A percentile compares a stretch with the other conserved stretches of the same genome.
phyloP scores from a whole-genome alignment of 2,113 vertebrate genomes.

The Tylochromis polylepis region DNA sequence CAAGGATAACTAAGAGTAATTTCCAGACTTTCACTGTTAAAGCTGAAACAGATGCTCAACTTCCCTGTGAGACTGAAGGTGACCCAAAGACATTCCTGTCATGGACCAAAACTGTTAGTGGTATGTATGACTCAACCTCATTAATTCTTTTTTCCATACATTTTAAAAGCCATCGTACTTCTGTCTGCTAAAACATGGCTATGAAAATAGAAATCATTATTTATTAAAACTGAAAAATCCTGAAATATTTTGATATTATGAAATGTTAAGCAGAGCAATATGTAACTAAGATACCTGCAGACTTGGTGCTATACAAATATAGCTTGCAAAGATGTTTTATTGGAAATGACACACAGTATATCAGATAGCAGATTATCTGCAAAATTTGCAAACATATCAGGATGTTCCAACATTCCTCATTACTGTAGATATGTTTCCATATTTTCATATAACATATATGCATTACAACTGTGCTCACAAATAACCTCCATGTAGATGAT shows the following conservation, averaged over 20 bases:
- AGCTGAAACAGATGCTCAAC: conserved; percentile 75
- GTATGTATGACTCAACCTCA: conserved; percentile 65
- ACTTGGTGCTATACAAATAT: background rate
- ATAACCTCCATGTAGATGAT: background rate
- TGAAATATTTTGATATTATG: background rate
- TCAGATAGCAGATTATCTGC: background rate
- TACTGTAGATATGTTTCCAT: background rate
- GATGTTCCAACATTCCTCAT: background rate
- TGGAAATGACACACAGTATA: fast-evolving
- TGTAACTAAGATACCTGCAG: background rate
- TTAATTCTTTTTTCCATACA: background rate
- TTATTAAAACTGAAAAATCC: background rate
- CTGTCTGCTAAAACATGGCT: background rate
- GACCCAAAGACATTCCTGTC: conserved; percentile 81
- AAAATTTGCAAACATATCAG: background rate
- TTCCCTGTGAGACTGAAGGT: conserved; percentile 82
- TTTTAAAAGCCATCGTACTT: background rate
- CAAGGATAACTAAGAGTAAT: conserved; percentile 69
- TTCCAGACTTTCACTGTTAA: conserved; percentile 69
- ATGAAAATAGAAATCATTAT: fast-evolving
- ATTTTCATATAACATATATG: background rate
- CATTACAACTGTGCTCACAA: too few species aligned
- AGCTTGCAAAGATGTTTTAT: background rate
- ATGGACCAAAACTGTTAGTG: conserved; percentile 88
- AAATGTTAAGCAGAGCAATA: background rate